Evolutionary conservation across 2,888 invertebrate species (phyloP), one percentile per base, ranked within the genome.

Genomic region (Catocala fraxini): DNA sequence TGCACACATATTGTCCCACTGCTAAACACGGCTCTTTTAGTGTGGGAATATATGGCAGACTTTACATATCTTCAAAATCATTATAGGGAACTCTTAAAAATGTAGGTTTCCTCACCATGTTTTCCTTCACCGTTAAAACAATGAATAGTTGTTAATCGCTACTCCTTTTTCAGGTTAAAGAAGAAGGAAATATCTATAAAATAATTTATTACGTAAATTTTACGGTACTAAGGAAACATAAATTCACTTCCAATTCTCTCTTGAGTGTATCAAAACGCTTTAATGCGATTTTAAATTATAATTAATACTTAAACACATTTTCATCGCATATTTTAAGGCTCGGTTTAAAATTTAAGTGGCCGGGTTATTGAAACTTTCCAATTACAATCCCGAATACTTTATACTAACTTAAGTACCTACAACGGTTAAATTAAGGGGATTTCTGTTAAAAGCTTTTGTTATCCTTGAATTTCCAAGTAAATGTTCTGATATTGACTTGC

Each of bases 341-440:
- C 46, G 25, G 47, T 62, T 62, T 60, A 56, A 63, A 54, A 59
- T 61, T 53, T 56, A 53, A 66, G 51, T 54, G 68, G 49, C 61
- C 57, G 51, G 58, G 61, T 60, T 59, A 63, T 68, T 54, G 12
- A 70, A 72, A 70, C 66, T 68, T 67, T 49, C 43, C 46, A 60
- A 70, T 69, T 67, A 65, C 39, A 63, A 59, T 33, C 45, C 43
- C 55, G 49, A 59, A 64, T 64, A 59, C 51, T 66, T 56, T 52
- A 48, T 56, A 10, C 13, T 7, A 42, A 62, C 57, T 68, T 63
- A 60, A 46, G 62, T 47, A 39, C 7, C 35, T 39, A 66, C 55
- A 61, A 62, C 48, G 55, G 55, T 65, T 68, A 47, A 65, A 66
- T 63, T 55, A 48, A 55, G 51, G 46, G 52, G 42, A 66, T 51